A percentile compares a stretch with the other conserved stretches of the same genome.
phyloP scores from a whole-genome alignment of 2,888 invertebrate genomes.

The Machimus atricapillus region DNA sequence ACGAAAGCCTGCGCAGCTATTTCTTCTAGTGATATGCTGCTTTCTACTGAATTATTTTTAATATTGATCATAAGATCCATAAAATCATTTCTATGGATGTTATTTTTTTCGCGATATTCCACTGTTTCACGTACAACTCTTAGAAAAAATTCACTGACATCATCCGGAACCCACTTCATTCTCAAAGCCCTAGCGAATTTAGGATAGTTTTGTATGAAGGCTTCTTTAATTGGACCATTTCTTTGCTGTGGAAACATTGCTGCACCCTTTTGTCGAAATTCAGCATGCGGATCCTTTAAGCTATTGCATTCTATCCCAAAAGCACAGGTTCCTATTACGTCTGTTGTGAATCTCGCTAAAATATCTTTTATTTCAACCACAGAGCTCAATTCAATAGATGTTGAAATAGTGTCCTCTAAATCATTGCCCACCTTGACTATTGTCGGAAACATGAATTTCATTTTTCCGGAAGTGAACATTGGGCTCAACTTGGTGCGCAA shows the following conservation, averaged over 20 bases:
- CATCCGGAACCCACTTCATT: constrained; percentile 51
- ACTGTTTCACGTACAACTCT: constrained; percentile 59
- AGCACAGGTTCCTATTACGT: constrained; percentile 63
- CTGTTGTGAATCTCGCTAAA: constrained; percentile 62
- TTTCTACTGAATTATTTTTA: constrained; percentile 51
- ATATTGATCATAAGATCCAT: constrained; percentile 63
- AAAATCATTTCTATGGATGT: constrained; percentile 63
- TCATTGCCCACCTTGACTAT: constrained; percentile 51
- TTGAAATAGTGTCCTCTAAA: neutral
- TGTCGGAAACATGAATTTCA: constrained; percentile 58
- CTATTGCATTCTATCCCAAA: constrained; percentile 63
- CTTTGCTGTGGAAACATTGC: constrained; percentile 43
- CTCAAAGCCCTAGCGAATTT: constrained; percentile 49
- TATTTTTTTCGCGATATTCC: constrained; percentile 56
- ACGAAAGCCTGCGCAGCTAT: constrained; percentile 65
- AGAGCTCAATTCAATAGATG: neutral
- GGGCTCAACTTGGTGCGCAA: constrained; percentile 59
- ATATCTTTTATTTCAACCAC: constrained; percentile 60
- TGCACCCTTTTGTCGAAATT: constrained; percentile 61
- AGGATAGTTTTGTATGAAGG: constrained; percentile 42
- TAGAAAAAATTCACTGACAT: constrained; percentile 56
- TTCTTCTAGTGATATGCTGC: constrained; percentile 59
- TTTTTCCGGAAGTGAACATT: constrained; percentile 61
- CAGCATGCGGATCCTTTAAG: constrained; percentile 57
- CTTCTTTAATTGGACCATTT: constrained; percentile 42